Percentiles rank a stretch among this genome's conserved stretches.
Conservation (phyloP, 2,797 vertebrate species). For the Pitangus sulphuratus region DNA sequence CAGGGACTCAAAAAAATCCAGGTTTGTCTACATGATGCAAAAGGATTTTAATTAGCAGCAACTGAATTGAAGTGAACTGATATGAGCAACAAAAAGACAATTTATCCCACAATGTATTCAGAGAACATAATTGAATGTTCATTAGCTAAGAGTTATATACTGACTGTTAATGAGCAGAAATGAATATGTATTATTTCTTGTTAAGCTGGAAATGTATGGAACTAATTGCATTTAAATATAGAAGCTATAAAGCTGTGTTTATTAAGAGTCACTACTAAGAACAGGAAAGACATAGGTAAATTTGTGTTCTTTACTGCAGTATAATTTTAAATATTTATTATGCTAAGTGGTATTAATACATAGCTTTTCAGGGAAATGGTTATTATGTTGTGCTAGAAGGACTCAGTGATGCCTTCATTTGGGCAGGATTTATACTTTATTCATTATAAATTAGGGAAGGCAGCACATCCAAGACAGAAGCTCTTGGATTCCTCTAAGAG, state of each 20-base stretch:
- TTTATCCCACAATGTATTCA: conserved; percentile 60
- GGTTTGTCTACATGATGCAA: conserved; percentile 63
- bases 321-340: conserved; percentile 21
- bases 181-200: conserved; percentile 72
- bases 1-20: conserved; percentile 27
- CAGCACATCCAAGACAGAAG: not conserved
- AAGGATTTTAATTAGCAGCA: conserved; percentile 72
- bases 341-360: conserved; percentile 33
- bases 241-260: conserved; percentile 48
- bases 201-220: conserved; percentile 60
- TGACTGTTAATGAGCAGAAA: conserved; percentile 69
- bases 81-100: conserved; percentile 54
- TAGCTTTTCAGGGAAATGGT: not conserved
- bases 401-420: not conserved
- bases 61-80: conserved; percentile 63
- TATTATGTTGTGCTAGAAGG: conserved; percentile 6
- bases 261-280: conserved; percentile 22
- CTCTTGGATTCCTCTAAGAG: not conserved
- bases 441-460: conserved; percentile 12
- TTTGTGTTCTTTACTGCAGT: conserved; percentile 35
- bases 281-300: conserved; percentile 20
- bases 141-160: conserved; percentile 66
- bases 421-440: conserved; percentile 11
- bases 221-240: conserved; percentile 64
- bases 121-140: conserved; percentile 66